phyloP scores from a whole-genome alignment of 35 echinoderm and acorn worm genomes.

The Ophiothrix spiculata region DNA sequence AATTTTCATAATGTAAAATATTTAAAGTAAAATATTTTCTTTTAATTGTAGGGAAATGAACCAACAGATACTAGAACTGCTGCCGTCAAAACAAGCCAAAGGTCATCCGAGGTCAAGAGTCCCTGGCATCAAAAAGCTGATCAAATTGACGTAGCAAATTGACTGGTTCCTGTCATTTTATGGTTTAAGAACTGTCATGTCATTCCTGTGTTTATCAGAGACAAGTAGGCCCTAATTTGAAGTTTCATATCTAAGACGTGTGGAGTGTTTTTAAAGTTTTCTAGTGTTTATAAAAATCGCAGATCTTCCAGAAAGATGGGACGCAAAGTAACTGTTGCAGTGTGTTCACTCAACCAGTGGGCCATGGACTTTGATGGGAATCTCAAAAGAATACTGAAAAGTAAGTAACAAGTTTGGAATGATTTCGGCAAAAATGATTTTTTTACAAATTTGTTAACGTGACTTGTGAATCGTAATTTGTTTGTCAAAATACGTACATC shows the following conservation, averaged over 20 bases:
- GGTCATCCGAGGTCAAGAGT: background rate
- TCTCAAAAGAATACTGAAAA: constrained; percentile 72
- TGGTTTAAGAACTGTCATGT: background rate
- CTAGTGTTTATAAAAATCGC: background rate
- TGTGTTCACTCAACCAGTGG: constrained; percentile 95
- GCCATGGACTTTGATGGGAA: constrained; percentile 98
- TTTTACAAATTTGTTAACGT: no score
- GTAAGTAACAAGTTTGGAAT: no score
- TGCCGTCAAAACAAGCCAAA: background rate
- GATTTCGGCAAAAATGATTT: no score
- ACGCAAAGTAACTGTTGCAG: constrained; percentile 77
- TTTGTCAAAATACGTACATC: no score
- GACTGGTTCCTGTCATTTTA: background rate
- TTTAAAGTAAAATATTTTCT: no score
- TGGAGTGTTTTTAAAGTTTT: background rate
- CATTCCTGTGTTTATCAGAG: no score
- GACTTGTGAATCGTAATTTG: no score
- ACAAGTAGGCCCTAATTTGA: no score
- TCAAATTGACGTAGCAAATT: background rate
- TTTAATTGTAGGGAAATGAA: no score
- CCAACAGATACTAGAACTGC: background rate
- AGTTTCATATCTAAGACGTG: no score
- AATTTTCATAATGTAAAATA: no score
- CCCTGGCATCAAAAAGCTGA: background rate
- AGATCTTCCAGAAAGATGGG: constrained; percentile 50